Base-by-base conservation (phyloP, 2,888 invertebrate genomes). In the Meteorus colon region DNA sequence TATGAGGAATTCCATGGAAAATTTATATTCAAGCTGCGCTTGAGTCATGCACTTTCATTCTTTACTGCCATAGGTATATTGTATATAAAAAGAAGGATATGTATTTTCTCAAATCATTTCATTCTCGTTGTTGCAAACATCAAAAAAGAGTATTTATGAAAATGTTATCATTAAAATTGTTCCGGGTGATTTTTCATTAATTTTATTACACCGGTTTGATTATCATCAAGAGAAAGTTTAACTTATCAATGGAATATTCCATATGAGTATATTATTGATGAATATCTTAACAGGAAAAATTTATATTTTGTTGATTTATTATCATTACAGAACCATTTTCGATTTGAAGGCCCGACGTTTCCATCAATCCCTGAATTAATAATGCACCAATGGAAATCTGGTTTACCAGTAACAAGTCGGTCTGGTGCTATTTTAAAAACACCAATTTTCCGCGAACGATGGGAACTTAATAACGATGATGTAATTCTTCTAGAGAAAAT, bases 401-500 rank as follows among this genome's bases (percentile, higher is more conserved):
- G 96, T 16, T 91, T 95, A 79, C 95, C 98, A 0, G 97, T 98
- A 1, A 98, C 98, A 0, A 96, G 96, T 81, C 93, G 97, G 84
- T 98, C 98, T 0, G 97, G 97, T 68, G 97, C 98, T 74, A 93
- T 98, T 85, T 92, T 98, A 72, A 92, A 95, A 77, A 94, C 94
- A 74, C 96, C 98, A 4, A 96, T 98, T 82, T 94, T 95, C 8
- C 91, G 97, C 34, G 98, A 98, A 91, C 93, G 95, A 81, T 98
- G 98, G 98, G 98, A 98, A 87, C 92, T 98, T 1, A 97, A 97
- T 89, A 98, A 98, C 88, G 97, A 98, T 88, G 97, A 98, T 89
- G 97, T 98, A 71, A 93, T 95, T 77, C 91, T 98, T 41, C 90
- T 96, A 74, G 97, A 97, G 83, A 98, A 98, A 92, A 97, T 98